Base-by-base conservation (phyloP, 1,140 invertebrate species). In the Lepidostoma basale region DNA sequence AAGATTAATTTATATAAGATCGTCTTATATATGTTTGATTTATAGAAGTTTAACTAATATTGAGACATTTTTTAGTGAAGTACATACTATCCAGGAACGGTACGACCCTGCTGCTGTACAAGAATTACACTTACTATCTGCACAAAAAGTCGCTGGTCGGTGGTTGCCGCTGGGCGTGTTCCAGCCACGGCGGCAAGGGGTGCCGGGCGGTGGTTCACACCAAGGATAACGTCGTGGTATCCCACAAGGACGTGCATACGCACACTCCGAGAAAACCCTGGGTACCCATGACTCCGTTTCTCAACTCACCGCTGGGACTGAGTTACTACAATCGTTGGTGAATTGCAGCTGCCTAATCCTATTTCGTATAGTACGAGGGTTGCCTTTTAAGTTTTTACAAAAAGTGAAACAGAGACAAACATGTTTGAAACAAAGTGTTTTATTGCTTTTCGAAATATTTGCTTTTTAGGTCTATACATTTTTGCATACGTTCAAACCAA, bases 91-190 rank as follows among this genome's bases (percentile, higher is more conserved):
- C 64, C 20, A 28, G 64, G 16, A 67, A 39, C 10, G 64, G 64
- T 14, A 67, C 36, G 8, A 67, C 52, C 8, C 64, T 67, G 5
- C 30, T 67, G 28, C 25, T 45, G 8, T 59, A 42, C 25, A 67
- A 67, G 16, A 30, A 59, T 3, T 67, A 67, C 20, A 67, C 64
- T 1, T 67, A 67, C 42, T 67, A 49, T 26, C 42, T 59, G n/a
- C 64, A 60, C 54, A 67, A 67, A 33, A 59, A 45, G 25, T 60
- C 52, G 25, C 22, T 59, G 49, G 14, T 56, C 1, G 63, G 63
- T 1, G 33, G 63, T n/a, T 66, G 63, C 20, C 47, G 63, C 4
- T 67, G 64, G 64, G 52, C 54, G 1, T 67, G 64, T 42, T 67
- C 64, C 23, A 67, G 40, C 8, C 64, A 67, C 40, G 64, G 52